These are phyloP conservation scores for Eueremaeus valkanovi DNA, from an alignment of 2,888 invertebrate species.

Conservation along the genomic window DNA sequence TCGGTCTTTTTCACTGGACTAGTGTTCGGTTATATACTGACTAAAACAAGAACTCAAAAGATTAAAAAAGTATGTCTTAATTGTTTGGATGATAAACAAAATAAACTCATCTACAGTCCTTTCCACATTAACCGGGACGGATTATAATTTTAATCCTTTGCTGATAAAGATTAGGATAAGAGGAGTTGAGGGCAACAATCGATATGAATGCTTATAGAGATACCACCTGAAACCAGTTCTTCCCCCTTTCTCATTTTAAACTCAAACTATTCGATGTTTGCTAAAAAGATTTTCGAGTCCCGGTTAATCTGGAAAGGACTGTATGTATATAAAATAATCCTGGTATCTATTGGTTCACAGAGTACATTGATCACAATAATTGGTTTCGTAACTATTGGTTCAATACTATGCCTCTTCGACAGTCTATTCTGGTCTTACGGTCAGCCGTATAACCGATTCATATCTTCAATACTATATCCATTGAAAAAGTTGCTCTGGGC, in stretches of 20 bases:
- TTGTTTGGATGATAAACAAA: not conserved
- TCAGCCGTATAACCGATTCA: conserved; percentile 6
- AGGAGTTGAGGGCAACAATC: too few relatives aligned
- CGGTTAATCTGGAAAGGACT: too few relatives aligned
- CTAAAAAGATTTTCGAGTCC: too few relatives aligned
- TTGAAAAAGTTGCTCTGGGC: conserved; percentile 32
- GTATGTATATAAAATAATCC: not conserved
- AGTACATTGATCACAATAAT: not conserved
- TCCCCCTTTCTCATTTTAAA: too few relatives aligned
- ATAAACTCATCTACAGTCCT: too few relatives aligned
- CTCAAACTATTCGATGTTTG: too few relatives aligned
- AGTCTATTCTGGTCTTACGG: conserved; percentile 19
- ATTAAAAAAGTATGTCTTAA: not conserved
- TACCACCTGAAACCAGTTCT: too few relatives aligned
- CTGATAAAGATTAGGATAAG: too few relatives aligned
- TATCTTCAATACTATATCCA: not conserved
- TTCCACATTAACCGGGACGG: too few relatives aligned
- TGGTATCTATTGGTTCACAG: not conserved
- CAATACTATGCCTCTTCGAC: conserved; percentile 1
- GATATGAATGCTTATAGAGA: too few relatives aligned
- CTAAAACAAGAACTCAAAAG: not conserved
- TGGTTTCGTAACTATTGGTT: not conserved
- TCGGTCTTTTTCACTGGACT: conserved; percentile 30
- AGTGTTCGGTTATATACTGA: not conserved
- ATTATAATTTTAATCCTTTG: too few relatives aligned